Conservation (phyloP, 2,113 vertebrate genomes). For the Myxocyprinus asiaticus region DNA sequence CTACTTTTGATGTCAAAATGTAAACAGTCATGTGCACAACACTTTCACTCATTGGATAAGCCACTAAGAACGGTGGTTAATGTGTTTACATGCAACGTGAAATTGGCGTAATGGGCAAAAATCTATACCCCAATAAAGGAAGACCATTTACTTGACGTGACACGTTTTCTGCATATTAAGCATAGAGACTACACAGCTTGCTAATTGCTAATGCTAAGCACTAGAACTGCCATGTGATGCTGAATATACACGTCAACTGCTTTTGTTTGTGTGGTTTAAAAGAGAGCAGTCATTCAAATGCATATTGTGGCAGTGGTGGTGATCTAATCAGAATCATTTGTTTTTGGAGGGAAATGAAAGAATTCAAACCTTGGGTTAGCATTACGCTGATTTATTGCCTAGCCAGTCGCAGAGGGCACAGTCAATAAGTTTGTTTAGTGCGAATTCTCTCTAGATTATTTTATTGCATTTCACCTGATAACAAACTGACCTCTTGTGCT, state of each 20-base stretch:
- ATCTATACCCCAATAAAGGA: too few species aligned
- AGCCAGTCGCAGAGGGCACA: background rate
- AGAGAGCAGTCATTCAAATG: slow-evolving; percentile 10
- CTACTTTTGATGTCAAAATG: too few species aligned
- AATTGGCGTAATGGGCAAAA: too few species aligned
- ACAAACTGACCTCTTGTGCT: background rate
- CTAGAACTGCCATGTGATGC: too few species aligned
- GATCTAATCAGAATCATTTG: background rate
- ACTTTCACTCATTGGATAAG: too few species aligned
- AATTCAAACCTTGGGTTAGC: slow-evolving; percentile 17
- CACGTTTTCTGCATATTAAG: too few species aligned
- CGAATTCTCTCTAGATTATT: background rate
- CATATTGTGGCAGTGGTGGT: slow-evolving; percentile 19
- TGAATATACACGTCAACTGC: slow-evolving; percentile 26
- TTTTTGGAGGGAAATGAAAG: slow-evolving; percentile 39
- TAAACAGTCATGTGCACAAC: too few species aligned
- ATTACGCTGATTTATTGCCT: slow-evolving; percentile 9
- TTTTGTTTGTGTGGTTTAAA: slow-evolving; percentile 7
- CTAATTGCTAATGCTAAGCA: too few species aligned
- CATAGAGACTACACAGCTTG: too few species aligned
- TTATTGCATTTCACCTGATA: background rate
- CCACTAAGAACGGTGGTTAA: too few species aligned
- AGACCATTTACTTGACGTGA: too few species aligned
- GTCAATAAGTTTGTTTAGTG: background rate
- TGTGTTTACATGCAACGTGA: too few species aligned